Conservation (phyloP, 2,797 vertebrate species). For the Bradypodion ventrale region DNA sequence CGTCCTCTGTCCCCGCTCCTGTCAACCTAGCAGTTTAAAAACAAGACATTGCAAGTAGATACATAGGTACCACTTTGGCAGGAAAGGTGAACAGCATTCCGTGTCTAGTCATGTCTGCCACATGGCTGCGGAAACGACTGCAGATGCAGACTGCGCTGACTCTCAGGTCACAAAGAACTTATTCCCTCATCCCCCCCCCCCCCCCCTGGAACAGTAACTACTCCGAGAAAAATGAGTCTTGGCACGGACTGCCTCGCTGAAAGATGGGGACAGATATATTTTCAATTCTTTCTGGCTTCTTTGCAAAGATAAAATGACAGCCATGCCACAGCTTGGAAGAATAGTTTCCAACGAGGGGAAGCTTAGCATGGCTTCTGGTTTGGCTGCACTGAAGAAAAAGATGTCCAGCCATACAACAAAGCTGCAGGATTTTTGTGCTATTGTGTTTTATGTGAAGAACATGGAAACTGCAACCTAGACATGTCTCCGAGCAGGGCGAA, state of each 20-base stretch:
- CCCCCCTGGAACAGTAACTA: not conserved
- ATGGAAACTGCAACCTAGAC: not conserved
- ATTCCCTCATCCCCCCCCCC: no score
- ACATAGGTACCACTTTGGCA: no score
- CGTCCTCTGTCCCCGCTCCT: no score
- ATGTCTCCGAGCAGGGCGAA: not conserved
- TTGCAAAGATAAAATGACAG: constrained; percentile 26
- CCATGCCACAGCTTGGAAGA: not conserved
- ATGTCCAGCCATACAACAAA: not conserved
- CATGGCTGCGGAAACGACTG: no score
- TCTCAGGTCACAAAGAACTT: not conserved
- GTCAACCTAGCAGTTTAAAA: no score
- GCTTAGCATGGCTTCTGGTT: not conserved
- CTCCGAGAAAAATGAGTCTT: not conserved
- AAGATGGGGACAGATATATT: constrained; percentile 12
- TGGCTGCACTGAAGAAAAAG: not conserved
- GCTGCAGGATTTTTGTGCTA: no score
- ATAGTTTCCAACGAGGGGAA: not conserved
- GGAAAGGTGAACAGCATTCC: no score
- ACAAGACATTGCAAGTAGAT: no score
- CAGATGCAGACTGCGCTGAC: no score
- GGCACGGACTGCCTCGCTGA: not conserved
- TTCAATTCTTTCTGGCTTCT: not conserved
- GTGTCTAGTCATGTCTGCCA: no score
- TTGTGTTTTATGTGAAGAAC: no score